Conservation (phyloP, 2,113 vertebrate genomes). For the Nicator chloris region DNA sequence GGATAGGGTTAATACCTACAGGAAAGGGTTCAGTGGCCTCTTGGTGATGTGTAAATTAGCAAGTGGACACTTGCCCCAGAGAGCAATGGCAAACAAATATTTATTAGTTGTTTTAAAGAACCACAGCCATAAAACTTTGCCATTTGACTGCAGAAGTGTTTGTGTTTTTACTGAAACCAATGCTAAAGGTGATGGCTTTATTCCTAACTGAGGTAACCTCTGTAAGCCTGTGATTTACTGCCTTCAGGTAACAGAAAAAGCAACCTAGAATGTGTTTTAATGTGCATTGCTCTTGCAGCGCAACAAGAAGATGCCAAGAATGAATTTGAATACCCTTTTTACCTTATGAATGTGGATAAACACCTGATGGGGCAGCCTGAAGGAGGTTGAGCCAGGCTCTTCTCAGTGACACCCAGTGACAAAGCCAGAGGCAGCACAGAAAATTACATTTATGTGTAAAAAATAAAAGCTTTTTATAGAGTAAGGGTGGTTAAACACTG, state of each 20-base stretch:
- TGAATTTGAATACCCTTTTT: not conserved
- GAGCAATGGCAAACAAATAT: slow-evolving; percentile 60
- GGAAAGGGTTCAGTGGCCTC: slow-evolving; percentile 15
- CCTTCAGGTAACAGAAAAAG: slow-evolving; percentile 11
- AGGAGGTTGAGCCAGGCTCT: not conserved
- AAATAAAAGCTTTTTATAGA: not conserved
- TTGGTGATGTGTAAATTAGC: slow-evolving; percentile 35
- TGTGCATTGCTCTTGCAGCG: not conserved
- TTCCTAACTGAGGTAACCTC: not conserved
- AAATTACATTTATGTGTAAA: not conserved
- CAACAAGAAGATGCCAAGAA: not conserved
- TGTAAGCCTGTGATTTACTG: slow-evolving; percentile 17
- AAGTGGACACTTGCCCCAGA: slow-evolving; percentile 18
- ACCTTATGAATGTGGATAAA: not conserved
- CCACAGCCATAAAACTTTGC: slow-evolving; percentile 37
- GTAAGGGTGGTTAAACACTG: not conserved
- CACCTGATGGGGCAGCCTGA: not conserved
- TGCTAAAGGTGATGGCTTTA: slow-evolving; percentile 38
- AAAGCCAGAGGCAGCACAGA: not conserved
- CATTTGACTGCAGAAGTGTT: slow-evolving; percentile 17
- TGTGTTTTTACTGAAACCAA: slow-evolving; percentile 43
- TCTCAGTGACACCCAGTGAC: not conserved
- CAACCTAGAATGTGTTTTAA: not conserved
- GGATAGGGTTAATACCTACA: slow-evolving; percentile 29
- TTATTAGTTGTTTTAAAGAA: slow-evolving; percentile 50